A percentile compares a stretch with the other conserved stretches of the same genome.
Conservation (phyloP, 2,888 invertebrate species). For the Notodonta dromedarius region DNA sequence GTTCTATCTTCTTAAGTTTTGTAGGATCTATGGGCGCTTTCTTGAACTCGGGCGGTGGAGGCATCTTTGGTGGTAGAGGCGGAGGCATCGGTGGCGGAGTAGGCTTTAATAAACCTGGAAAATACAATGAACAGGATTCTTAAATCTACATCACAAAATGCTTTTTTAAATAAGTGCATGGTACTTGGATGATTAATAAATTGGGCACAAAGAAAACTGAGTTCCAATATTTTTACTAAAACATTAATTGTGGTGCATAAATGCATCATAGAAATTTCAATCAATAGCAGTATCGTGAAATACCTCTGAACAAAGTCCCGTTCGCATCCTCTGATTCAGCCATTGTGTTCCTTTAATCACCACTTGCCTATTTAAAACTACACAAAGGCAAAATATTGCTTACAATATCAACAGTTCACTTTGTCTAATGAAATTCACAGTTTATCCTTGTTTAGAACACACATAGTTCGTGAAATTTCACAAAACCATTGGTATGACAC, state of each 20-base stretch:
- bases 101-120: conserved; percentile 72
- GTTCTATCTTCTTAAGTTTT: conserved; percentile 88
- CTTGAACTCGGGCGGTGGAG: conserved; percentile 84
- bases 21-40: conserved; percentile 84
- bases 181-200: too few relatives aligned
- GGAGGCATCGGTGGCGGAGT: conserved; percentile 87
- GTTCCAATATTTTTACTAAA: background rate
- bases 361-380: conserved; percentile 8
- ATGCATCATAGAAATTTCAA: background rate
- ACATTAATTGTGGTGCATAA: conserved; percentile 7
- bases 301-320: conserved; percentile 46
- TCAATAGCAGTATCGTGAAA: conserved; percentile 1
- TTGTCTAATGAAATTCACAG: conserved; percentile 14
- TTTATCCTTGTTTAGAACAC: conserved; percentile 9
- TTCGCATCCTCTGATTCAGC: conserved; percentile 25
- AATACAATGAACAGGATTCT: background rate
- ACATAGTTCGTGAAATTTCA: conserved; percentile 3
- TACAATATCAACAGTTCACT: conserved; percentile 9
- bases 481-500: conserved; percentile 21
- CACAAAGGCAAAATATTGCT: conserved; percentile 10
- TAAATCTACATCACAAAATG: conserved; percentile 16
- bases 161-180: too few relatives aligned
- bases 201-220: too few relatives aligned
- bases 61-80: conserved; percentile 88
- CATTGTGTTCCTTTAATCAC: conserved; percentile 19